These are phyloP conservation scores for Paramormyrops hopkinsi DNA, from an alignment of 2,797 vertebrate species.

Conservation along the genomic window DNA sequence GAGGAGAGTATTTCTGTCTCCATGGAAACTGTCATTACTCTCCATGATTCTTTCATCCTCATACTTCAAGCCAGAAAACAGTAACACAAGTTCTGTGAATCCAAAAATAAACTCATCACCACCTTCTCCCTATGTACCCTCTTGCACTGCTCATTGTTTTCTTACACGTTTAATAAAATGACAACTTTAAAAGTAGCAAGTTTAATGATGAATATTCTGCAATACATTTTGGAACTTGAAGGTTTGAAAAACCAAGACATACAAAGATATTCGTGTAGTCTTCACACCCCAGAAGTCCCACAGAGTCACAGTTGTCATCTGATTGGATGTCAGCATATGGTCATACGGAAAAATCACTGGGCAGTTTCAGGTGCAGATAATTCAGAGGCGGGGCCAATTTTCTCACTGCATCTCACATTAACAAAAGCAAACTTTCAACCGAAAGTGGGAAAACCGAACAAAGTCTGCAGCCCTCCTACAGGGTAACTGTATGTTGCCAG, in stretches of 20 bases:
- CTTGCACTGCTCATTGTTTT: not conserved
- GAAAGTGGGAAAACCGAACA: not conserved
- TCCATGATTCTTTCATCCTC: not conserved
- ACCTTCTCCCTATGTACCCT: not conserved
- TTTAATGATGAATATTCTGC: not conserved
- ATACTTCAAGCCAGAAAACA: not conserved
- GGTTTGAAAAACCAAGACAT: not conserved
- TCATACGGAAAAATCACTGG: not conserved
- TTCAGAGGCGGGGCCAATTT: not conserved
- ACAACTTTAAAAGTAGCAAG: not conserved
- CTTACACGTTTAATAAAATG: not conserved
- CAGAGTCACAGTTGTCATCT: not conserved
- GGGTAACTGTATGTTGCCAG: not conserved
- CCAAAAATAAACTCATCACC: not conserved
- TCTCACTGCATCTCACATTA: not conserved
- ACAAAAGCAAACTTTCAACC: not conserved
- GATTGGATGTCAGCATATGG: not conserved
- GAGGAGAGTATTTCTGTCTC: not conserved
- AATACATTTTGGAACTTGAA: not conserved
- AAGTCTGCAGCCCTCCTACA: not conserved
- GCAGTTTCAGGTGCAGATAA: not conserved
- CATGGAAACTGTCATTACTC: slow-evolving; percentile 2
- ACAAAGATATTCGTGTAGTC: not conserved
- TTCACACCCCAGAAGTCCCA: not conserved
- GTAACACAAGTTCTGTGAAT: not conserved